These are phyloP conservation scores for Sceliomorpha sp. DNA, from an alignment of 2,888 invertebrate genomes.

Conservation along the genomic window DNA sequence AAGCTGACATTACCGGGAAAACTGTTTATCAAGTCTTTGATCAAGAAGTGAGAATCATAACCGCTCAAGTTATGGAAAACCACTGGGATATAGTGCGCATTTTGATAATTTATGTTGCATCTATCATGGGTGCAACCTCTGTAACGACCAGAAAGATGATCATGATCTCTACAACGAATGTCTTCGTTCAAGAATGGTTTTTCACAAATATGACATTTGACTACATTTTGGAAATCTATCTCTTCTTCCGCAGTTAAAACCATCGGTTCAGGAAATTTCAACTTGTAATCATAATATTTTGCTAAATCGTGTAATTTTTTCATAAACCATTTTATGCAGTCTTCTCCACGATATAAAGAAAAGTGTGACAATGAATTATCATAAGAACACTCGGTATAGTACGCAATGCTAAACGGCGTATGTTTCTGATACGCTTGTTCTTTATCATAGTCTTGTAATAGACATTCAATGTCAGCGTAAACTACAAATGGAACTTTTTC, in stretches of 20 bases:
- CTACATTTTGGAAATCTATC: constrained; percentile 1
- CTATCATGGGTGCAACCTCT: constrained; percentile 7
- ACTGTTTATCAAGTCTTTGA: constrained; percentile 3
- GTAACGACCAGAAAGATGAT: constrained; percentile 3
- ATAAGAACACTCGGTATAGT: constrained; percentile 7
- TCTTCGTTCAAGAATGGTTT: constrained; percentile 6
- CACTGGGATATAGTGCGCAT: constrained; percentile 11
- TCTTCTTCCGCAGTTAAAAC: background rate
- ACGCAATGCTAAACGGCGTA: constrained; percentile 16
- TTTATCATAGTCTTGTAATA: constrained; percentile 7
- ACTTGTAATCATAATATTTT: constrained; percentile 1
- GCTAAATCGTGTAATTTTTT: constrained; percentile 10
- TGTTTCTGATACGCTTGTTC: constrained; percentile 16
- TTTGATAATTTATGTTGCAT: constrained; percentile 20
- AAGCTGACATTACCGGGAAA: constrained; percentile 9
- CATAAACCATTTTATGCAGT: constrained; percentile 14
- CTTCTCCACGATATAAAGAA: constrained; percentile 12
- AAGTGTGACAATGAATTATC: constrained; percentile 13
- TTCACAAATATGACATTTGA: constrained; percentile 18
- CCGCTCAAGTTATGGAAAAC: constrained; percentile 14
- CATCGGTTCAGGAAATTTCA: constrained; percentile 7
- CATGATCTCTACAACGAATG: constrained; percentile 4
- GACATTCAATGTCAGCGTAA: constrained; percentile 25
- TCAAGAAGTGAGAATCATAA: constrained; percentile 6
- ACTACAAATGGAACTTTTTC: constrained; percentile 17